Percentiles rank a stretch among this genome's conserved stretches.
Conservation (phyloP, 2,113 vertebrate species). For the Ornithorhynchus anatinus region DNA sequence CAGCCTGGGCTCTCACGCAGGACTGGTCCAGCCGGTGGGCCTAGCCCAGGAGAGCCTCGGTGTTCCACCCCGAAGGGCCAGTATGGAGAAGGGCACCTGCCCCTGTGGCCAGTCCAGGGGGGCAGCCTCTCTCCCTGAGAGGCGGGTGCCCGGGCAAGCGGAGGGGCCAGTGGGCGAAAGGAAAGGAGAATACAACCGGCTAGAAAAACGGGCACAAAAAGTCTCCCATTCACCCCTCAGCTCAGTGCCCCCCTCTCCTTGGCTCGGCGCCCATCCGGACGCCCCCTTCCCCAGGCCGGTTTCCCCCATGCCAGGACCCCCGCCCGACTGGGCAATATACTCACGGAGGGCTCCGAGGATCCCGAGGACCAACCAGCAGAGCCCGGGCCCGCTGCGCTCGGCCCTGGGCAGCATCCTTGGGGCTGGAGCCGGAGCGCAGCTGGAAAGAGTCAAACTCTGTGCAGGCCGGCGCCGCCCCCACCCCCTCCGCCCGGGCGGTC, state of each 20-base stretch:
- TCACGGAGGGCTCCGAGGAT: slow-evolving; percentile 64
- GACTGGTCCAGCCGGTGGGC: background rate
- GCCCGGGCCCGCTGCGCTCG: slow-evolving; percentile 33
- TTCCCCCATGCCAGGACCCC: no score
- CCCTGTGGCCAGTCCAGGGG: no score
- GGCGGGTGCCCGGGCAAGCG: no score
- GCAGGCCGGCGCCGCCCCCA: slow-evolving; percentile 3
- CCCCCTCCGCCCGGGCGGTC: slow-evolving; percentile 20
- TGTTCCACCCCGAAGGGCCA: no score
- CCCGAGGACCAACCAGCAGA: slow-evolving; percentile 48
- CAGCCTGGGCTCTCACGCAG: no score
- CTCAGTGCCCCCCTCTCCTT: no score
- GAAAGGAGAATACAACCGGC: no score
- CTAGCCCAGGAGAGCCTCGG: background rate
- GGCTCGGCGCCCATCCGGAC: no score
- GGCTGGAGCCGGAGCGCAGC: slow-evolving; percentile 5
- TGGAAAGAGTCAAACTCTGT: background rate
- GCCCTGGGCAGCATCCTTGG: slow-evolving; percentile 35
- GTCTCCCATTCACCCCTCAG: background rate
- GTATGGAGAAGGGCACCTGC: no score
- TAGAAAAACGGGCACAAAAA: background rate
- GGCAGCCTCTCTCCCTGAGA: background rate
- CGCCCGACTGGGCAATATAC: background rate
- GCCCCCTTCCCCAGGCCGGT: no score
- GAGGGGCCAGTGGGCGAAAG: no score